These are phyloP conservation scores for Pilophorus perplexus DNA, from an alignment of 2,888 invertebrate species.

Conservation along the genomic window DNA sequence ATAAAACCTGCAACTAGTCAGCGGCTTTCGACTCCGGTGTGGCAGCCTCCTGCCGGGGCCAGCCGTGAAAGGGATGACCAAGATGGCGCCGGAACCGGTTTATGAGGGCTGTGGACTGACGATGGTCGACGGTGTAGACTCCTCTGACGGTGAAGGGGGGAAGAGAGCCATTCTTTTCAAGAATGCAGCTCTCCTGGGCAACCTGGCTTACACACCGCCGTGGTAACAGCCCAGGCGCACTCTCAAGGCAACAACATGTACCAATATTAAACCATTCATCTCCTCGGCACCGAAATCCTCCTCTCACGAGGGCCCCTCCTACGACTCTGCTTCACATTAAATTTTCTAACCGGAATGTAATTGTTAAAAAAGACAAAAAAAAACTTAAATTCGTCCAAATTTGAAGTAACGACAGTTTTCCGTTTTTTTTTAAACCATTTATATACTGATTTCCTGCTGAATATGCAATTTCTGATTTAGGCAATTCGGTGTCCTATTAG, in stretches of 20 bases:
- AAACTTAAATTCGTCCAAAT: too few relatives aligned
- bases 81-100: slow-evolving; percentile 32
- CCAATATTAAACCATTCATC: slow-evolving; percentile 36
- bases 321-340: too few relatives aligned
- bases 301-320: background rate
- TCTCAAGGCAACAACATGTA: slow-evolving; percentile 32
- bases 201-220: slow-evolving; percentile 32
- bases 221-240: slow-evolving; percentile 24
- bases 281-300: too few relatives aligned
- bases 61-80: slow-evolving; percentile 34
- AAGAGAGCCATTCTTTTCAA: slow-evolving; percentile 24
- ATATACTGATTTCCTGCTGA: too few relatives aligned
- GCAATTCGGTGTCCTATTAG: too few relatives aligned
- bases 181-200: slow-evolving; percentile 35
- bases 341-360: too few relatives aligned
- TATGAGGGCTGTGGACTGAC: background rate
- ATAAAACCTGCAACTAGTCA: background rate
- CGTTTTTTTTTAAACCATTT: too few relatives aligned
- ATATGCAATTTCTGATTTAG: too few relatives aligned
- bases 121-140: too few relatives aligned
- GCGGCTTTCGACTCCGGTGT: background rate
- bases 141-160: background rate
- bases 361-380: too few relatives aligned
- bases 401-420: too few relatives aligned
- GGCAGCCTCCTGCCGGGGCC: background rate